These are phyloP conservation scores for Toxotes lorentzi DNA, from an alignment of 2,797 vertebrate genomes.

Conservation along the genomic window DNA sequence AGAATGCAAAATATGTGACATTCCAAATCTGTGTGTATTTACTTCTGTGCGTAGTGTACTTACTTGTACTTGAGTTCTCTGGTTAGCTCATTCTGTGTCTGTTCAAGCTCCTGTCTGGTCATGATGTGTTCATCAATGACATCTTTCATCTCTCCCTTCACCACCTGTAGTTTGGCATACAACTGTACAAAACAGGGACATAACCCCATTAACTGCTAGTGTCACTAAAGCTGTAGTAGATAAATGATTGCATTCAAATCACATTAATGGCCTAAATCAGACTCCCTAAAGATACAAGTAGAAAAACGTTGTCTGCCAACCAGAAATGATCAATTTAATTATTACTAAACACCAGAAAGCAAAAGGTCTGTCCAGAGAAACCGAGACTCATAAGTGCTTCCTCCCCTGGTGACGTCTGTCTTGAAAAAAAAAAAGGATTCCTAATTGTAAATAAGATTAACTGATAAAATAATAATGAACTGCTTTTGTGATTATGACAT, in stretches of 20 bases:
- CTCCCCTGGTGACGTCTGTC: neutral
- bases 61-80: constrained; percentile 98
- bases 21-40: neutral
- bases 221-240: neutral
- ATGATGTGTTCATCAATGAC: constrained; percentile 93
- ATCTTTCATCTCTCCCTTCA: constrained; percentile 94
- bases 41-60: constrained; percentile 45
- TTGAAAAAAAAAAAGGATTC: neutral
- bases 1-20: neutral
- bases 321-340: neutral
- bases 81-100: constrained; percentile 95
- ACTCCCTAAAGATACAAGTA: neutral
- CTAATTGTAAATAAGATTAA: constrained; percentile 22
- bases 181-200: constrained; percentile 81
- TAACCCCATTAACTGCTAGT: no score
- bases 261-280: neutral
- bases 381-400: neutral
- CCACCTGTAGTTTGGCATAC: constrained; percentile 93
- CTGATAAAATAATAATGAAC: constrained; percentile 2
- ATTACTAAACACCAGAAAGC: neutral
- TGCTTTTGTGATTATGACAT: neutral
- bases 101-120: constrained; percentile 95
- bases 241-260: neutral
- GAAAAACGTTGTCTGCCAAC: neutral
- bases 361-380: neutral